Conservation (phyloP, 2,113 vertebrate species). For the Rhea pennata region DNA sequence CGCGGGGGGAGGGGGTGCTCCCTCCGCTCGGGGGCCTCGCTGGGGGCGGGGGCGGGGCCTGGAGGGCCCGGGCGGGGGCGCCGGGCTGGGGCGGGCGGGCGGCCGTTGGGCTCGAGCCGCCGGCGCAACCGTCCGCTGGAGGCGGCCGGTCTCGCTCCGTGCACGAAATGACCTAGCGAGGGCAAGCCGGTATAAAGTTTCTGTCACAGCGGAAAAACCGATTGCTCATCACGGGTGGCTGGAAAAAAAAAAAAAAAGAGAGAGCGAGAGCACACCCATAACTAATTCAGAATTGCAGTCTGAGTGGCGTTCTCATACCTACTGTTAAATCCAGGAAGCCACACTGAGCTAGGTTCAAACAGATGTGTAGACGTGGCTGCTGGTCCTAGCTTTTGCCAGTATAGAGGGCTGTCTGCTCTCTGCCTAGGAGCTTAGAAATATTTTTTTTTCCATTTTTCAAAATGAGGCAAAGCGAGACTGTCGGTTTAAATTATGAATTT, state of each 20-base stretch:
- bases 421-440: too few relatives aligned
- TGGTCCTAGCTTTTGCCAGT: neutral
- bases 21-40: too few relatives aligned
- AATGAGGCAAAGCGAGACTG: neutral
- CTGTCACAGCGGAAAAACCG: neutral
- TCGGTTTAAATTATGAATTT: too few relatives aligned
- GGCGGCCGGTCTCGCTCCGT: neutral
- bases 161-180: constrained; percentile 5
- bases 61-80: neutral
- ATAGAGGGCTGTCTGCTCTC: neutral
- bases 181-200: neutral
- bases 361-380: neutral
- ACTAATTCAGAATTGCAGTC: constrained; percentile 28
- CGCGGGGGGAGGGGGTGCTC: neutral
- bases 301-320: neutral
- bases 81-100: too few relatives aligned
- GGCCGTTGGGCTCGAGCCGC: too few relatives aligned
- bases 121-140: too few relatives aligned
- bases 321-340: neutral
- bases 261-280: neutral
- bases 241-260: neutral
- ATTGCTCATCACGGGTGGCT: neutral
- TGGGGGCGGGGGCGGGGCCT: neutral
- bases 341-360: neutral
- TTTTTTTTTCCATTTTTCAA: neutral